phyloP scores from a whole-genome alignment of 2,888 invertebrate genomes.

The Troglohyphantes excavatus region DNA sequence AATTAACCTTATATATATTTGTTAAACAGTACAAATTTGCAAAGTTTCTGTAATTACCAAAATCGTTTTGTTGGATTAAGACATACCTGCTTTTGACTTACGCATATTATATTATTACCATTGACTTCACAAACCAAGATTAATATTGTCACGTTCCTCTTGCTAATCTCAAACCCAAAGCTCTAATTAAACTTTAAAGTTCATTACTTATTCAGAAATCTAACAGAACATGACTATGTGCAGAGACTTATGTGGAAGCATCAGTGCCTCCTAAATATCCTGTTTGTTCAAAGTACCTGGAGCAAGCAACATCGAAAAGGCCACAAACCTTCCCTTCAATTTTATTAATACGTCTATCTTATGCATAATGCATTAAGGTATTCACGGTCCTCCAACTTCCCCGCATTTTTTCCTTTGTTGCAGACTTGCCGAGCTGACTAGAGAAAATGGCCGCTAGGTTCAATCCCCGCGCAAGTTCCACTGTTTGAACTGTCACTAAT shows the following conservation, averaged over 20 bases:
- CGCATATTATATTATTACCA: not conserved
- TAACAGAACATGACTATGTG: not conserved
- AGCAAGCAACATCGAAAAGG: constrained; percentile 21
- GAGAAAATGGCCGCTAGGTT: constrained; percentile 36
- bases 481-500: constrained; percentile 59
- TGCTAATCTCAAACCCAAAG: not conserved
- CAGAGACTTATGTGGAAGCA: not conserved
- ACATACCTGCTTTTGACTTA: not conserved
- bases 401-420: constrained; percentile 43
- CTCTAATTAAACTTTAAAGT: constrained; percentile 48
- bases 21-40: too few species aligned
- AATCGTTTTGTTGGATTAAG: not conserved
- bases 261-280: not conserved
- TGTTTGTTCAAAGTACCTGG: constrained; percentile 70
- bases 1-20: too few species aligned
- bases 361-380: constrained; percentile 72
- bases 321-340: constrained; percentile 48
- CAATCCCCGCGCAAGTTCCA: not conserved
- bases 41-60: not conserved
- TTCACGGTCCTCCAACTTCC: constrained; percentile 32
- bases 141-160: constrained; percentile 4
- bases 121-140: not conserved
- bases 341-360: constrained; percentile 70
- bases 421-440: constrained; percentile 28
- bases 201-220: constrained; percentile 37